Evolutionary conservation across 2,797 vertebrate genomes (phyloP), one percentile per base, ranked within the genome.

Genomic region (Phoebastria nigripes): DNA sequence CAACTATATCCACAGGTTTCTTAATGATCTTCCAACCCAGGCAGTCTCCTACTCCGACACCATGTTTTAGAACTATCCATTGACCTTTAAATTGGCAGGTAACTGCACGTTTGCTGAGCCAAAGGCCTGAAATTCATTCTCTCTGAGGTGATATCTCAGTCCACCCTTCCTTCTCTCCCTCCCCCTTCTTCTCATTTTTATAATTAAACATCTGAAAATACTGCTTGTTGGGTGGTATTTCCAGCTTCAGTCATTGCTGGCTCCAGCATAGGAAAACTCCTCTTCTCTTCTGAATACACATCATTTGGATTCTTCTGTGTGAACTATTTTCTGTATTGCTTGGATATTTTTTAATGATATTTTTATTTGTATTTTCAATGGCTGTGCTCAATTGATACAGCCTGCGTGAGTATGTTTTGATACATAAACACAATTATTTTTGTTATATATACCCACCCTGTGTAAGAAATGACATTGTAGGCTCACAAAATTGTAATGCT

Each of bases 401-500:
- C 54, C 91, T 89, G 89, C 10, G 31, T 81, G 92, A 93, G 80
- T 90, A 90, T 85, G 87, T 96, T 95, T 96, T 95, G 90, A 90
- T 96, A 89, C 70, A 81, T 87, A 94, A 97, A 95, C 87, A 96
- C 85, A 87, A 96, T 94, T 95, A 89, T 93, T 95, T 85, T 94
- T 69, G 85, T 90, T 95, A 92, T 73, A 88, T 89, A 93, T 77
- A 91, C 70, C 94, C 91, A 89, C 87, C 81, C 92, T 76, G 20
- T 29, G 82, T 82, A 91, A 97, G 87, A 96, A 96, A 95, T 66
- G 84, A 95, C 87, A 95, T 17, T 90, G 90, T 74, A 90, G 82
- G 62, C 93, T 94, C 94, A 90, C 80, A 95, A 88, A 90, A 93
- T 59, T 86, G 46, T 88, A 97, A 97, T 96, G 93, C 71, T 94